Conservation (phyloP, 2,888 invertebrate species). For the Diachrysia chrysitis region DNA sequence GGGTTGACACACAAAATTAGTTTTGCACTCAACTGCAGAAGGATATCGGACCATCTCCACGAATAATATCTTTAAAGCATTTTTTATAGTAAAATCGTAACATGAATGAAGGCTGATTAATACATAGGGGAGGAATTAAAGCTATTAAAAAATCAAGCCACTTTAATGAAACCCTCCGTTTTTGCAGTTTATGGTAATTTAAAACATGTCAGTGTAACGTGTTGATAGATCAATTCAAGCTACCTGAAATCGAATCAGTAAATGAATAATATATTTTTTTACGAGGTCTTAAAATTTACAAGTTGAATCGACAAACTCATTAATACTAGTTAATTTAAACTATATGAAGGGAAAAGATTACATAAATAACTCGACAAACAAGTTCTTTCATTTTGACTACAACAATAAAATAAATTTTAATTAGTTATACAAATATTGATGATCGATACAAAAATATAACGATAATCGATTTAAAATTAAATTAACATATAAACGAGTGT, state of each 20-base stretch:
- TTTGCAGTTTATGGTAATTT: conserved; percentile 13
- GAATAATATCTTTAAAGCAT: conserved; percentile 38
- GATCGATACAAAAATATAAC: conserved; percentile 48
- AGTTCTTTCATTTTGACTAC: conserved; percentile 35
- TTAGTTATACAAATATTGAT: conserved; percentile 46
- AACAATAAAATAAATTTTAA: conserved; percentile 57
- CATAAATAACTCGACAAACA: conserved; percentile 44
- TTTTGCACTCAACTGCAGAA: conserved; percentile 58
- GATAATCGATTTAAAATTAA: conserved; percentile 49
- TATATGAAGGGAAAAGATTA: conserved; percentile 48
- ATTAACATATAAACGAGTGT: conserved; percentile 54
- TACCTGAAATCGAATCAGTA: conserved; percentile 6
- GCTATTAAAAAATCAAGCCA: conserved; percentile 9
- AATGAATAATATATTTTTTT: neutral
- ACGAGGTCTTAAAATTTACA: neutral
- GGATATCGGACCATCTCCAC: conserved; percentile 52
- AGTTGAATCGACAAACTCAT: conserved; percentile 45
- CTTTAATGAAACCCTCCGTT: conserved; percentile 1
- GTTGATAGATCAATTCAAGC: neutral
- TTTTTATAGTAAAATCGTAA: conserved; percentile 39
- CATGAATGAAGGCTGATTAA: conserved; percentile 42
- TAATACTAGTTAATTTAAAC: conserved; percentile 49
- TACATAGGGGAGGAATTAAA: conserved; percentile 14
- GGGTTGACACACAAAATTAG: conserved; percentile 63
- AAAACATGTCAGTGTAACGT: conserved; percentile 13